phyloP scores from a whole-genome alignment of 2,113 vertebrate species.

The Ophthalmolycus amberensis region DNA sequence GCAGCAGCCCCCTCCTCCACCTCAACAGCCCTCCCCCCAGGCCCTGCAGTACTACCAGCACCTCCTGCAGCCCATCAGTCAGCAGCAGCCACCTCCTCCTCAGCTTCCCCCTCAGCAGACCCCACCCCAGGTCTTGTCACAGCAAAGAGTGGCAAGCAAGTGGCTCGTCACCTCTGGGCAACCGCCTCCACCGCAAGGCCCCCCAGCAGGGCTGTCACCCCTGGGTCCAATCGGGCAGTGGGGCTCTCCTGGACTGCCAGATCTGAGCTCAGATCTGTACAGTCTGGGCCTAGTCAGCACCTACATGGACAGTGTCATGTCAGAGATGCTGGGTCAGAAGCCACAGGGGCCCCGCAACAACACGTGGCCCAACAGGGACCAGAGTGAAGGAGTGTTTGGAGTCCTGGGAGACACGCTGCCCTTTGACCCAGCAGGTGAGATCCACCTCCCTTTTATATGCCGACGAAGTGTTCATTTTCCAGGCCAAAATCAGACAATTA shows the following conservation, averaged over 20 bases:
- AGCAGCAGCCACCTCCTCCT: slow-evolving; percentile 78
- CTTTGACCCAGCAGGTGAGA: slow-evolving; percentile 96
- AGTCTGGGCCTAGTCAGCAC: slow-evolving; percentile 97
- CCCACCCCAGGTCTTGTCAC: slow-evolving; percentile 76
- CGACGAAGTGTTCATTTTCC: background rate
- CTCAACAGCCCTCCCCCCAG: slow-evolving; percentile 87
- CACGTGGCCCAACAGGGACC: slow-evolving; percentile 98
- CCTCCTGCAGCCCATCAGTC: slow-evolving; percentile 91
- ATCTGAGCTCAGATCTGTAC: slow-evolving; percentile 96
- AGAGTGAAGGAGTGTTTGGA: slow-evolving; percentile 94
- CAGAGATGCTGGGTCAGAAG: slow-evolving; percentile 97
- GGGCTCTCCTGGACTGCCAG: slow-evolving; percentile 88
- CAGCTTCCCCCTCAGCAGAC: slow-evolving; percentile 82
- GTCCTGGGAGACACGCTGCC: slow-evolving; percentile 94
- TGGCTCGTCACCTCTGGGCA: slow-evolving; percentile 89
- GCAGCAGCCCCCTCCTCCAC: slow-evolving; percentile 71
- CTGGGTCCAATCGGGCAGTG: slow-evolving; percentile 91
- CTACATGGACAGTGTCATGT: slow-evolving; percentile 98
- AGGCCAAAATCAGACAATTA: too few relatives aligned
- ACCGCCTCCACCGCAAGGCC: slow-evolving; percentile 82
- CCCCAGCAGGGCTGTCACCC: slow-evolving; percentile 88
- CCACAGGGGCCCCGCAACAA: slow-evolving; percentile 97
- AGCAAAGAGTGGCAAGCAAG: slow-evolving; percentile 88
- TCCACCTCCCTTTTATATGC: background rate
- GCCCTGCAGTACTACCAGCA: slow-evolving; percentile 94